Conservation (phyloP, 2,888 invertebrate species). For the Crematogaster levior region DNA sequence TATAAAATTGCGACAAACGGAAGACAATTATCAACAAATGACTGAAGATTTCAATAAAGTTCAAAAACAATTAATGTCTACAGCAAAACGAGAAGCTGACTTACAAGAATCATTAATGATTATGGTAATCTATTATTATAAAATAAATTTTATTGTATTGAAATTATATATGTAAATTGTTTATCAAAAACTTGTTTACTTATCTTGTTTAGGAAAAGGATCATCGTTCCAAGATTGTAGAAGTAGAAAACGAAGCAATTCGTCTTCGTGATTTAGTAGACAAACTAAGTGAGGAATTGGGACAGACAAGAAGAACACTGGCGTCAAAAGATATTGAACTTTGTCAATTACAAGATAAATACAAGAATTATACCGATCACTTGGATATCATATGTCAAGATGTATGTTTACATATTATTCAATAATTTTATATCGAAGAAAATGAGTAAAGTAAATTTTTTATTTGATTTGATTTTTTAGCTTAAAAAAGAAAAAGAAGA, state of each 20-base stretch:
- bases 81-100: slow-evolving; percentile 74
- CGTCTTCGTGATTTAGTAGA: slow-evolving; percentile 66
- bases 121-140: slow-evolving; percentile 67
- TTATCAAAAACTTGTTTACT: neutral
- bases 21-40: slow-evolving; percentile 73
- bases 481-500: slow-evolving; percentile 66
- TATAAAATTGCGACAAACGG: slow-evolving; percentile 69
- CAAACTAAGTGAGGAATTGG: slow-evolving; percentile 74
- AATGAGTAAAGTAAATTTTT: slow-evolving; percentile 8
- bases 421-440: slow-evolving; percentile 8
- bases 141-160: slow-evolving; percentile 2
- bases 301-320: slow-evolving; percentile 69
- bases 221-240: slow-evolving; percentile 69
- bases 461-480: slow-evolving; percentile 31
- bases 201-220: slow-evolving; percentile 71
- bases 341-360: slow-evolving; percentile 69
- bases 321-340: slow-evolving; percentile 69
- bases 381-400: slow-evolving; percentile 69
- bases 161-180: neutral
- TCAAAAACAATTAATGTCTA: slow-evolving; percentile 72
- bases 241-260: slow-evolving; percentile 67
- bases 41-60: slow-evolving; percentile 74
- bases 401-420: slow-evolving; percentile 44
- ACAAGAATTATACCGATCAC: slow-evolving; percentile 65
- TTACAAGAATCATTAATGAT: slow-evolving; percentile 74